Base-by-base conservation (phyloP, 2,888 invertebrate species). In the Strigamia transsilvanica region DNA sequence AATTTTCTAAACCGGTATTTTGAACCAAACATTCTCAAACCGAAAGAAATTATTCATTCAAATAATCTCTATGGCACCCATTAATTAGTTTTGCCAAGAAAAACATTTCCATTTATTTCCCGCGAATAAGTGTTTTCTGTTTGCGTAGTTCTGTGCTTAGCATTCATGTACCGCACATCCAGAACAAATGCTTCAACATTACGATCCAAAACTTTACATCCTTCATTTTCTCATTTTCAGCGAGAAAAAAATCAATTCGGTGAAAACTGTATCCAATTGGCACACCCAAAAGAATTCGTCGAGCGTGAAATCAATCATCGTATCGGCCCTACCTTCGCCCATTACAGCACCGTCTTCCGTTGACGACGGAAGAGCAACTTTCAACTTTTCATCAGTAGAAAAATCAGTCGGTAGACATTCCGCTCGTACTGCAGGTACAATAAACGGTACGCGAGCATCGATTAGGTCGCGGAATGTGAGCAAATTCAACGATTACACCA, bases 401-500 rank as follows among this genome's bases (percentile, higher is more conserved):
- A 23, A 5, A 51, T 13, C 51, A 18, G 10, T 13, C 6, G n/a
- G 6, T 51, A 13, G 13, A 9, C 38, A 38, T 38, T 38, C 38
- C 10, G 2, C 38, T 0, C 10, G 10, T 10, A 15, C 0, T 46
- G 4, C 15, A 0, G 23, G 12, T 61, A 6, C 1, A n/a, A 61
- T n/a, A 61, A 61, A 61, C 46, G 46, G 46, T 6, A 38, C 2
- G 46, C 13, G 15, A 4, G 13, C n/a, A 15, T 46, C 46, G 46
- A 12, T 46, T 2, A 5, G 2, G 15, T 15, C n/a, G 4, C 21
- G 73, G 32, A 73, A 23, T 73, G 27, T 23, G 12, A 73, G 32
- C 34, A 34, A 78, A 41, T 78, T 2, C 13, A 92, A 92, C 0
- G 92, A 93, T 86, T 92, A 92, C 87, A 92, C 92, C 0, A 91